A percentile compares a stretch with the other conserved stretches of the same genome.
These are phyloP conservation scores for Lordiphosa stackelbergi DNA, from an alignment of 1,140 invertebrate species.

Conservation along the genomic window DNA sequence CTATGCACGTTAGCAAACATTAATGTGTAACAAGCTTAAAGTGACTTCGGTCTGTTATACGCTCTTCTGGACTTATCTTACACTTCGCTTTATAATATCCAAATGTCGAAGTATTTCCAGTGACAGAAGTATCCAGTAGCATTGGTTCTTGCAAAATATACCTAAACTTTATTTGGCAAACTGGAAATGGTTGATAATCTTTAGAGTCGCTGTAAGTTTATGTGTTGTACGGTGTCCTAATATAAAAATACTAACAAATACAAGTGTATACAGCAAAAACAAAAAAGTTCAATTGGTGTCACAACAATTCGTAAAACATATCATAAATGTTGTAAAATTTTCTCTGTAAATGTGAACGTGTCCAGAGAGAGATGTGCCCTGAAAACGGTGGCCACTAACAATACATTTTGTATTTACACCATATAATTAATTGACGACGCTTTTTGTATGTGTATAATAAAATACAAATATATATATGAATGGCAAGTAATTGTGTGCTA, in stretches of 20 bases:
- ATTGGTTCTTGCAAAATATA: too few species aligned
- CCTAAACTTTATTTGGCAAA: too few species aligned
- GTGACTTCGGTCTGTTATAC: too few species aligned
- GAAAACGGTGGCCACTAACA: slow-evolving; percentile 27
- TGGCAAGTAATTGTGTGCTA: neutral
- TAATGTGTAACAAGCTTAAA: too few species aligned
- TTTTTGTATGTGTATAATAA: neutral
- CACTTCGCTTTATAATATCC: too few species aligned
- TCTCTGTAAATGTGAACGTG: slow-evolving; percentile 30
- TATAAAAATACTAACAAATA: slow-evolving; percentile 25
- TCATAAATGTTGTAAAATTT: slow-evolving; percentile 77
- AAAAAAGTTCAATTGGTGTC: slow-evolving; percentile 65
- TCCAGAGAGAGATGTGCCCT: slow-evolving; percentile 4
- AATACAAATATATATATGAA: neutral
- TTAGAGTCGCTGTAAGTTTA: too few species aligned
- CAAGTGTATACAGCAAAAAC: slow-evolving; percentile 41
- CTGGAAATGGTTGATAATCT: too few species aligned
- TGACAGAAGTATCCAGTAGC: too few species aligned
- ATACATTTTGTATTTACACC: slow-evolving; percentile 46
- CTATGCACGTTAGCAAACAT: too few species aligned
- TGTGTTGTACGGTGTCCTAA: slow-evolving; percentile 7
- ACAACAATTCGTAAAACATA: slow-evolving; percentile 77
- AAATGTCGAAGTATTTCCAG: too few species aligned
- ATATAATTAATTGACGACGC: slow-evolving; percentile 35
- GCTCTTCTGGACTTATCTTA: too few species aligned